These are phyloP conservation scores for Dasypus novemcinctus DNA, from an alignment of 2,113 vertebrate genomes.

Conservation along the genomic window DNA sequence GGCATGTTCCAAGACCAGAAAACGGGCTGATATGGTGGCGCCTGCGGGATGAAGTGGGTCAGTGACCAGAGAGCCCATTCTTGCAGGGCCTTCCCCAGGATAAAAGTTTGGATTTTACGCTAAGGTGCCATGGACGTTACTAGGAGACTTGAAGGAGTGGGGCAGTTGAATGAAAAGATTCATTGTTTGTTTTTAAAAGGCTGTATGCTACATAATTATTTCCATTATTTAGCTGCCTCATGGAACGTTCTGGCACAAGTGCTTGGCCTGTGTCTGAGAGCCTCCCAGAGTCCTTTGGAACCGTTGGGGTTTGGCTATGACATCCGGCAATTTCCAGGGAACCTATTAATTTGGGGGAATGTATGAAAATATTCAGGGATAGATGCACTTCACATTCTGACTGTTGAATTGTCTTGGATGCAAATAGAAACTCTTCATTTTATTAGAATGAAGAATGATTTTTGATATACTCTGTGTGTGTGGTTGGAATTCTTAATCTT, in stretches of 20 bases:
- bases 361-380: not conserved
- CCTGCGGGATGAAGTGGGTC: not conserved
- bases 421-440: not conserved
- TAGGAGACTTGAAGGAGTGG: not conserved
- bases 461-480: not conserved
- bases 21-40: not conserved
- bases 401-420: not conserved
- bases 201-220: not conserved
- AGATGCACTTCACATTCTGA: no score
- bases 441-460: not conserved
- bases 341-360: not conserved
- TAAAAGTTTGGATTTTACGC: not conserved
- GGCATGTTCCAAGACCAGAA: not conserved
- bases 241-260: not conserved
- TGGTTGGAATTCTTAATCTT: not conserved
- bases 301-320: not conserved
- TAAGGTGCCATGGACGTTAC: accelerated
- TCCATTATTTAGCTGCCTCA: not conserved
- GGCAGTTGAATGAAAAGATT: not conserved
- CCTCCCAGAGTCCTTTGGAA: not conserved
- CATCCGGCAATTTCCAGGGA: not conserved
- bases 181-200: not conserved
- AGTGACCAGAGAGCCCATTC: not conserved
- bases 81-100: not conserved
- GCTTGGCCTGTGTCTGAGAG: not conserved